phyloP scores from a whole-genome alignment of 2,888 invertebrate genomes.

The Caenorhabditis sp. region DNA sequence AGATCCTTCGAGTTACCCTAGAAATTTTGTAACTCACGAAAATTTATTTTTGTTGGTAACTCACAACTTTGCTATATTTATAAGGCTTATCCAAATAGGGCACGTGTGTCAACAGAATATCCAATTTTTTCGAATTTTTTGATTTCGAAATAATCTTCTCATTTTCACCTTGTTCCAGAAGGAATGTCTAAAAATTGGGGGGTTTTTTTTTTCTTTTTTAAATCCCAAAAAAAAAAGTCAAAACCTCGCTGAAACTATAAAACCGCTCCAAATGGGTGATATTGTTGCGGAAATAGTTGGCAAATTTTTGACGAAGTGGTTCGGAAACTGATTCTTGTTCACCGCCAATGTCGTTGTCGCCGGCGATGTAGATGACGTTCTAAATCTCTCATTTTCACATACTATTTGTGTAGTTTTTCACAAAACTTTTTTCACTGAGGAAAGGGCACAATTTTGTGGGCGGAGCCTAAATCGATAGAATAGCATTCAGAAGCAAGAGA shows the following conservation, averaged over 20 bases:
- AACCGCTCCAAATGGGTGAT: constrained; percentile 15
- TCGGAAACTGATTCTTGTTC: constrained; percentile 80
- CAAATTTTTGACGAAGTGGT: constrained; percentile 70
- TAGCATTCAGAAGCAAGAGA: no score
- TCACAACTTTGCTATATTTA: constrained; percentile 26
- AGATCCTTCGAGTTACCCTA: constrained; percentile 55
- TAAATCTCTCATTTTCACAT: constrained; percentile 8
- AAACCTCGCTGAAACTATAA: constrained; percentile 4
- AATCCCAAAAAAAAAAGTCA: not conserved
- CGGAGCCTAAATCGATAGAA: no score
- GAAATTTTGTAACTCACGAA: not conserved
- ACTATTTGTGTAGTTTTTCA: no score
- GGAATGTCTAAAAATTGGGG: constrained; percentile 5
- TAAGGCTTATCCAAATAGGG: constrained; percentile 22
- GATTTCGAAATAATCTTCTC: not conserved
- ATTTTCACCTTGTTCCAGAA: constrained; percentile 7
- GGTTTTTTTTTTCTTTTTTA: not conserved
- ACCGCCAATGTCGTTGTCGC: constrained; percentile 97
- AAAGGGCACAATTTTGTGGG: no score
- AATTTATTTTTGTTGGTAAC: no score
- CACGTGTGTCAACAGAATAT: constrained; percentile 32
- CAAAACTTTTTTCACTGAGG: no score
- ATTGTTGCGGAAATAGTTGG: constrained; percentile 26
- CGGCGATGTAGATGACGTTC: constrained; percentile 82
- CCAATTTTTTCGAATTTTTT: constrained; percentile 5